Base-by-base conservation (phyloP, 92 coral and sea anemone genomes). In the Siderastrea siderea region DNA sequence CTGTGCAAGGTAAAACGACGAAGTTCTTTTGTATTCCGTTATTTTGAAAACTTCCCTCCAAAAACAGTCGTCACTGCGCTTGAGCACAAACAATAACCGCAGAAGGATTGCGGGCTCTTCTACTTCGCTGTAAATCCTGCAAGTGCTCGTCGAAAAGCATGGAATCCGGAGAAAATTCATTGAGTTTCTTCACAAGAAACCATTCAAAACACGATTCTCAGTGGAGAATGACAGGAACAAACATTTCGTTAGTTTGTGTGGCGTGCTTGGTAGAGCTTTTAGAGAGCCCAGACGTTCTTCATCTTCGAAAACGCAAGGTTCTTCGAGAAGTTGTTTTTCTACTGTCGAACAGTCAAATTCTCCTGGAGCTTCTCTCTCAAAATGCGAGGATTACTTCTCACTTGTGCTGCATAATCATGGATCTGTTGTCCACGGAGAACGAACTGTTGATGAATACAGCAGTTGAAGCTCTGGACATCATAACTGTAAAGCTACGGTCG, bases 231-330 rank as follows among this genome's bases (percentile, higher is more conserved):
- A 75, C 89, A 51, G 98, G 99, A 10, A 68, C 71, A 49, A 84
- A 88, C 19, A 54, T 95, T 54, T 81, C 96, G 17, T 75, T 95
- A 19, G 89, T 92, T 51, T 98, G 99, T 69, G 78, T 95, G 78
- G 99, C 99, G 11, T 98, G 99, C 74, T 79, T 98, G 14, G 96
- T 95, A 3, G 99, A 98, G 90, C 93, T 96, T 3, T 82, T 98
- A 15, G 98, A 94, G 67, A 86, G 77, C 63, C 70, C 84, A 38
- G 89, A 91, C 15, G 93, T 88, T 71, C 89, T 92, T 72, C 85
- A 87, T 15, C 82, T 95, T 11, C 88, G 97, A 59, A 95, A 94
- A 84, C 89, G 94, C 75, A 95, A 96, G 90, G 88, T 87, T 26
- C 96, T 98, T 46, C 87, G 91, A 14, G 99, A 98, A 82, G 64